Evolutionary conservation across 2,113 vertebrate genomes (phyloP).

Genomic region (Cochlearius cochlearius): DNA sequence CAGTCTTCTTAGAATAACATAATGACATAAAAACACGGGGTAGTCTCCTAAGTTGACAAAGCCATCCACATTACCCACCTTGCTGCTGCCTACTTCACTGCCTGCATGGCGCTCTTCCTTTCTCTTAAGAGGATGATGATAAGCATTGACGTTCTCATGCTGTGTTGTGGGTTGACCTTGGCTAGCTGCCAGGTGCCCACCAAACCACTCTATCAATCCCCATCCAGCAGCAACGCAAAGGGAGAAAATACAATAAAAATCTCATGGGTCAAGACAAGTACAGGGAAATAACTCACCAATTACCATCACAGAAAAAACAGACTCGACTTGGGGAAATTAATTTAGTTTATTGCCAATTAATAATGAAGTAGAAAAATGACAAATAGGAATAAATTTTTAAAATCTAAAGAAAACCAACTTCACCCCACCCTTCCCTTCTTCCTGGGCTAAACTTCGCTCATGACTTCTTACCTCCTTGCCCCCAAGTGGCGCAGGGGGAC

Average conservation of each 20-base stretch:
- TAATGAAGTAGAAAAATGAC: background rate
- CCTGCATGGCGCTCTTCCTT: background rate
- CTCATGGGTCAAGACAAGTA: background rate
- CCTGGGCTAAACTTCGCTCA: background rate
- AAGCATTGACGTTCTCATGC: background rate
- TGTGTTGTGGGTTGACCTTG: background rate
- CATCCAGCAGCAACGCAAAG: background rate
- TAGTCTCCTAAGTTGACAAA: background rate
- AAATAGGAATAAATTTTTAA: background rate
- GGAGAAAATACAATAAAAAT: background rate
- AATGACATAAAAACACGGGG: background rate
- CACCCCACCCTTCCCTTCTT: background rate
- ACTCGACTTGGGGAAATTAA: background rate
- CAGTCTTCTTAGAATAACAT: background rate
- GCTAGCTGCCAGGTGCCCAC: background rate
- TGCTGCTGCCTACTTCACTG: background rate
- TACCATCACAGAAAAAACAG: background rate
- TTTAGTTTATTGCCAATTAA: background rate
- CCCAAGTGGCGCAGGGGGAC: fast-evolving
- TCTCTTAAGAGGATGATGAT: background rate
- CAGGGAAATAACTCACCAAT: background rate
- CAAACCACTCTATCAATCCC: fast-evolving
- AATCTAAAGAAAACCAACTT: background rate
- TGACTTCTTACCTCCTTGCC: background rate
- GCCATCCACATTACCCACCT: background rate